Evolutionary conservation across 2,888 invertebrate genomes (phyloP), one percentile per base, ranked within the genome.

Genomic region (Bhutanitis thaidina): DNA sequence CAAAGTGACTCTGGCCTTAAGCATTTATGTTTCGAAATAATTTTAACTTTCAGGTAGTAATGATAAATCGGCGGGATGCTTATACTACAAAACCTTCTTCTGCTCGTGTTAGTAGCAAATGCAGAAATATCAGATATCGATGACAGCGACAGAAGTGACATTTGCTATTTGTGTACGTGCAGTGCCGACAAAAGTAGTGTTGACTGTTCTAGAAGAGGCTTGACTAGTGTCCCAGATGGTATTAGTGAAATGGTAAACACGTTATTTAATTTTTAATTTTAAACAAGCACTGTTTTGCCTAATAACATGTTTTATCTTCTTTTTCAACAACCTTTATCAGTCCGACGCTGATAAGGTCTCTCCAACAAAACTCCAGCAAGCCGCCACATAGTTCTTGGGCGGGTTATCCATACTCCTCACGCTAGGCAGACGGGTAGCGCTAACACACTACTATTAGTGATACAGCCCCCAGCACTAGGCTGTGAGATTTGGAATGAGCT

Each of bases 191-290:
- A 62, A 51, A 71, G 74, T 0, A 71, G 29, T 34, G 68, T 84
- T 1, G 89, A 90, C 58, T 90, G 90, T 54, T 87, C 89, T 1
- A 66, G 74, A 1, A 74, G 83, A 67, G 86, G 84, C 5, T 77
- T 91, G n/a, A 79, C 71, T 16, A 72, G 77, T 37, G 49, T 90
- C 50, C 91, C 91, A 13, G 71, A 77, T 58, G 84, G 80, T 30
- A 63, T 82, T 43, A 69, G 69, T 58, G 60, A 62, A 44, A 77
- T 84, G 78, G 91, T 90, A 62, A 55, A 39, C 57, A 43, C 14
- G 5, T 3, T 20, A 20, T 20, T 20, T 20, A 20, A 2, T 20
- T 20, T 20, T 3, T 3, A 20, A 3, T 20, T 20, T 20, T 20
- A n/a, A n/a, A n/a, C n/a, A n/a, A n/a, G n/a, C n/a, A n/a, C n/a